These are phyloP conservation scores for Azorinus chamasolen DNA, from an alignment of 2,888 invertebrate species.

Conservation along the genomic window DNA sequence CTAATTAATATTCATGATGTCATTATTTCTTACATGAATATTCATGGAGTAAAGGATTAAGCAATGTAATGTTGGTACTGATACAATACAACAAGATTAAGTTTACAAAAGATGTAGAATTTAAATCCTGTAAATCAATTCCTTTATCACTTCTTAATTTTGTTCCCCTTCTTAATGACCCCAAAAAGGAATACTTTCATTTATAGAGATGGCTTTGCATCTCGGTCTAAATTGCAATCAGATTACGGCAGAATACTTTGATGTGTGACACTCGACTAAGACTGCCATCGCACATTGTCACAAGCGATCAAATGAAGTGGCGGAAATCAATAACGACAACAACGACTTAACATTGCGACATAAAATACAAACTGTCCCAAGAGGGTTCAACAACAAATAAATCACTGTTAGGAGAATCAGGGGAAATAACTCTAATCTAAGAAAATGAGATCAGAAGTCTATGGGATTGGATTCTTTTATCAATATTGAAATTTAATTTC, in stretches of 20 bases:
- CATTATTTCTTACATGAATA: too few species aligned
- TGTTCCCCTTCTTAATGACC: too few species aligned
- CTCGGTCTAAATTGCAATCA: constrained; percentile 33
- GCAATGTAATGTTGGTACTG: too few species aligned
- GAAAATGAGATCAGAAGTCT: constrained; percentile 38
- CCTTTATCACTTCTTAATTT: too few species aligned
- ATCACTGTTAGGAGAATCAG: constrained; percentile 36
- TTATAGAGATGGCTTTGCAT: constrained; percentile 14
- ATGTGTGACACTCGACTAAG: constrained; percentile 53
- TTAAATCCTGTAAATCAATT: too few species aligned
- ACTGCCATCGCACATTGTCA: constrained; percentile 50
- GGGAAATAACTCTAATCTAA: constrained; percentile 47
- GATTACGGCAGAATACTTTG: constrained; percentile 33
- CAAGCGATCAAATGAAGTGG: constrained; percentile 52
- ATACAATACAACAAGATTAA: too few species aligned
- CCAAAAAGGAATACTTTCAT: not conserved
- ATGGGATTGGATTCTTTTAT: constrained; percentile 1
- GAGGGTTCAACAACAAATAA: constrained; percentile 33
- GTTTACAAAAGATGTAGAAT: too few species aligned
- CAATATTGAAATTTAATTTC: constrained; percentile 20
- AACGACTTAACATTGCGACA: constrained; percentile 48
- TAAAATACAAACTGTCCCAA: constrained; percentile 43
- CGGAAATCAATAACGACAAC: constrained; percentile 45
- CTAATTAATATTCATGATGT: too few species aligned
- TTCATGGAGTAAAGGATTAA: too few species aligned